These are phyloP conservation scores for Aradophagus sp. DNA, from an alignment of 1,140 invertebrate species.

Conservation along the genomic window DNA sequence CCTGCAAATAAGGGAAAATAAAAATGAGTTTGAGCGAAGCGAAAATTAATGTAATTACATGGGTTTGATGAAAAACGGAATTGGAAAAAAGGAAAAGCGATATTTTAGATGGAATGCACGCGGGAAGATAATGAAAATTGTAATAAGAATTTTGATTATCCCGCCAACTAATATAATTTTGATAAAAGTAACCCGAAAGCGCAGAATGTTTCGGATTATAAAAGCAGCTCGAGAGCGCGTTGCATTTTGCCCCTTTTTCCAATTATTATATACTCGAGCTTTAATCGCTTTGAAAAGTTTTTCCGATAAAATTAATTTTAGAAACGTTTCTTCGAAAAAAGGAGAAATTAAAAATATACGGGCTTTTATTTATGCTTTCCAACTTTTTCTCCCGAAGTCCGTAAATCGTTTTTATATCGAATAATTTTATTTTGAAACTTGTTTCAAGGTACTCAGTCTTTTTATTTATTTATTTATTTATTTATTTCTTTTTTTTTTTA, in stretches of 20 bases:
- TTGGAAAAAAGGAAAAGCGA: too few relatives aligned
- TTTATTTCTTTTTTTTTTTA: too few relatives aligned
- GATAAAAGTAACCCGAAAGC: slow-evolving; percentile 47
- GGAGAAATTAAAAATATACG: too few relatives aligned
- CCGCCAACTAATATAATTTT: slow-evolving; percentile 51
- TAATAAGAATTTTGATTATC: slow-evolving; percentile 57
- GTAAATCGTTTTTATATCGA: too few relatives aligned
- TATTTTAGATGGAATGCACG: slow-evolving; percentile 42
- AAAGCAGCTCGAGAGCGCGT: slow-evolving; percentile 39
- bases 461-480: too few relatives aligned
- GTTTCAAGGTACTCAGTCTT: too few relatives aligned
- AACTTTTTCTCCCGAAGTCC: too few relatives aligned
- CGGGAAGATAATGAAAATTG: slow-evolving; percentile 52
- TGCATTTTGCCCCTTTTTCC: slow-evolving; percentile 14
- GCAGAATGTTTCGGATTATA: slow-evolving; percentile 39
- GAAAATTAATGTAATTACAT: slow-evolving; percentile 34
- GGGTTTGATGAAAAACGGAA: slow-evolving; percentile 41
- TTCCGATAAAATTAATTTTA: slow-evolving; percentile 5
- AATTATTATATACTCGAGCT: slow-evolving; percentile 36
- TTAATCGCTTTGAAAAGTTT: slow-evolving; percentile 43
- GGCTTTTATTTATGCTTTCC: too few relatives aligned
- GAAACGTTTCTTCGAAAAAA: too few relatives aligned
- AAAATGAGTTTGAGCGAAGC: slow-evolving; percentile 1
- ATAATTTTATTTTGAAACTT: too few relatives aligned
- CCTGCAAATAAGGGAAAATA: neutral